phyloP scores from a whole-genome alignment of 2,113 vertebrate genomes.

The Prionailurus viverrinus region DNA sequence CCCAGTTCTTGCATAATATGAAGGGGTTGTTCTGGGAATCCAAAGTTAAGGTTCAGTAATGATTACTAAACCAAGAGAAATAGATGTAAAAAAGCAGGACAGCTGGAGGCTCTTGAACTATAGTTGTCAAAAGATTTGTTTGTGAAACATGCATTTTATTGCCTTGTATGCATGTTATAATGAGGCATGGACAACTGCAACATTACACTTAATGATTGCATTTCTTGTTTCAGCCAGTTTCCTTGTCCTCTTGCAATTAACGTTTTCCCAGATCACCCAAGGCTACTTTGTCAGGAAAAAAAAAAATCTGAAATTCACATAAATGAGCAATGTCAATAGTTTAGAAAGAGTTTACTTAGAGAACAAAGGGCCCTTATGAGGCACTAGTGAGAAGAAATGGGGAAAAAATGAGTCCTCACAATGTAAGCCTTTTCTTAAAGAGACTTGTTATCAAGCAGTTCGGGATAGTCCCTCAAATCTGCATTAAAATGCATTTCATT shows the following conservation, averaged over 20 bases:
- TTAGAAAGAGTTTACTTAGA: slow-evolving; percentile 98
- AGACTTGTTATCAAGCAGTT: slow-evolving; percentile 99
- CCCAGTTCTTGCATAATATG: slow-evolving; percentile 62
- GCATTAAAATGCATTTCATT: slow-evolving; percentile 99
- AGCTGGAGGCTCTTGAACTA: slow-evolving; percentile 92
- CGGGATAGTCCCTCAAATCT: slow-evolving; percentile 97
- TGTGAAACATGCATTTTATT: slow-evolving; percentile 95
- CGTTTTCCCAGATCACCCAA: slow-evolving; percentile 94
- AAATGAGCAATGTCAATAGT: slow-evolving; percentile 99
- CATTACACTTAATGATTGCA: slow-evolving; percentile 96
- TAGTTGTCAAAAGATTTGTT: slow-evolving; percentile 94
- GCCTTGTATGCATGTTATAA: slow-evolving; percentile 93
- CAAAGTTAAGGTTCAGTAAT: slow-evolving; percentile 82
- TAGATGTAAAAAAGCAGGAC: slow-evolving; percentile 90
- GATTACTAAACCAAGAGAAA: slow-evolving; percentile 75
- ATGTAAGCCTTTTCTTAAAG: slow-evolving; percentile 98
- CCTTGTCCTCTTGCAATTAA: slow-evolving; percentile 95
- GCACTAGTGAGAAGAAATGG: slow-evolving; percentile 96
- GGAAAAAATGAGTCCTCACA: slow-evolving; percentile 97
- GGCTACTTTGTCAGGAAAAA: slow-evolving; percentile 84
- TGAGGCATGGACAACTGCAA: slow-evolving; percentile 96
- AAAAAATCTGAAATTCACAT: slow-evolving; percentile 95
- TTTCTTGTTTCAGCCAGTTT: slow-evolving; percentile 90
- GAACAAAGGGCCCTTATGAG: slow-evolving; percentile 99
- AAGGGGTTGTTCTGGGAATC: slow-evolving; percentile 70